Conservation (phyloP, 2,113 vertebrate species). For the Ciconia maguari region DNA sequence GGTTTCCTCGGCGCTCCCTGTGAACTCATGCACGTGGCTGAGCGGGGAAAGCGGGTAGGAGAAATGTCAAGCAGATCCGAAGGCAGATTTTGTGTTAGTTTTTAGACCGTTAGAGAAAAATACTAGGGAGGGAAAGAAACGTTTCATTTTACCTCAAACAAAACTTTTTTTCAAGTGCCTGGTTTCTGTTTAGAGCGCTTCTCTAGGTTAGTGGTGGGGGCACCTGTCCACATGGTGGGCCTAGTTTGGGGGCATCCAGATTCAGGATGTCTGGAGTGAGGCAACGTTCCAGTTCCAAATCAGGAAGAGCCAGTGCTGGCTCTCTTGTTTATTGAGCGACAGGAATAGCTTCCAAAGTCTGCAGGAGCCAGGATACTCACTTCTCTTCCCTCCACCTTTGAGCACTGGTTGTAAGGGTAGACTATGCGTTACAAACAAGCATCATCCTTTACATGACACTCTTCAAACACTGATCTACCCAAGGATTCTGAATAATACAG, state of each 20-base stretch:
- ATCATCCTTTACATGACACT: background rate
- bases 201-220: no score
- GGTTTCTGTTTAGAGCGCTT: no score
- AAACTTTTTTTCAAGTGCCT: accelerated
- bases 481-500: background rate
- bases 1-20: background rate
- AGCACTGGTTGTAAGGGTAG: background rate
- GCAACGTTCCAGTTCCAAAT: accelerated
- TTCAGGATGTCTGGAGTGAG: background rate
- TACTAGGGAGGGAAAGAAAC: background rate
- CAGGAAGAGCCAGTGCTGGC: background rate
- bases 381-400: background rate
- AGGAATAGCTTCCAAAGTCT: background rate
- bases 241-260: no score
- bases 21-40: accelerated
- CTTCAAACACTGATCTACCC: background rate
- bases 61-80: background rate
- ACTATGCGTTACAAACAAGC: background rate
- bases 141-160: accelerated
- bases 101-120: background rate
- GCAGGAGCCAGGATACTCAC: background rate
- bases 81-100: background rate
- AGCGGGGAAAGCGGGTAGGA: accelerated
- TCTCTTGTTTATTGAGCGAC: accelerated
- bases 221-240: accelerated